These are phyloP conservation scores for Drosophila nasuta DNA, from an alignment of 1,140 invertebrate genomes.

Conservation along the genomic window DNA sequence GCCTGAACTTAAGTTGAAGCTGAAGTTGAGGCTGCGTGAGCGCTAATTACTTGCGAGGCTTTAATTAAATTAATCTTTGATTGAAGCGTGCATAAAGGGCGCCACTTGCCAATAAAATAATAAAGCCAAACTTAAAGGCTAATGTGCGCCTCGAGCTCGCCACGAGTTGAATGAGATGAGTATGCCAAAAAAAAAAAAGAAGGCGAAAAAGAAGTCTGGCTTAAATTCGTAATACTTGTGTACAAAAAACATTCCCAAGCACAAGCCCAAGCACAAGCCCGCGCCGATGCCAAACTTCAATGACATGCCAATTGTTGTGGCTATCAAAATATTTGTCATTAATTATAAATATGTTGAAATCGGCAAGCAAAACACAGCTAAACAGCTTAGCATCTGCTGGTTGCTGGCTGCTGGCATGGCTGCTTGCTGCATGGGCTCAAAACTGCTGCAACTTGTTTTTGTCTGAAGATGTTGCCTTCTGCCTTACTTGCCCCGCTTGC, in stretches of 20 bases:
- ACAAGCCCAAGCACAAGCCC: slow-evolving; percentile 31
- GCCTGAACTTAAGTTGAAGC: slow-evolving; percentile 33
- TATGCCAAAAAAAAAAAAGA: slow-evolving; percentile 9
- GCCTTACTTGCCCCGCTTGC: background rate
- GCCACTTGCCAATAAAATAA: slow-evolving; percentile 44
- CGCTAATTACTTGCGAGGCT: slow-evolving; percentile 63
- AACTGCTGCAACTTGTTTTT: slow-evolving; percentile 55
- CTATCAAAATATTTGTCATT: slow-evolving; percentile 80
- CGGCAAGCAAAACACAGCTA: slow-evolving; percentile 46
- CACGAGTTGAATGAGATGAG: background rate
- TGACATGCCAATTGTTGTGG: slow-evolving; percentile 75
- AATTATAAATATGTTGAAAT: slow-evolving; percentile 83
- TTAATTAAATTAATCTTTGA: slow-evolving; percentile 45
- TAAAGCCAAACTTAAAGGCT: slow-evolving; percentile 41
- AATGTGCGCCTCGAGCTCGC: slow-evolving; percentile 40
- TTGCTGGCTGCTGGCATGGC: slow-evolving; percentile 10
- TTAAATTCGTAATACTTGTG: background rate
- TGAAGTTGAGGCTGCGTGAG: slow-evolving; percentile 19
- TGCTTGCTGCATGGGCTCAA: slow-evolving; percentile 29
- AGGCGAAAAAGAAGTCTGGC: slow-evolving; percentile 3
- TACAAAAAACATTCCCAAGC: slow-evolving; percentile 15
- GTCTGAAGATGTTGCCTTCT: slow-evolving; percentile 9
- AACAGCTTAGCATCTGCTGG: slow-evolving; percentile 61
- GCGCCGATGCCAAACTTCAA: slow-evolving; percentile 48
- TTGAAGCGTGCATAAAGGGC: slow-evolving; percentile 48